Conservation (phyloP, 2,113 vertebrate genomes). For the Pionites leucogaster region DNA sequence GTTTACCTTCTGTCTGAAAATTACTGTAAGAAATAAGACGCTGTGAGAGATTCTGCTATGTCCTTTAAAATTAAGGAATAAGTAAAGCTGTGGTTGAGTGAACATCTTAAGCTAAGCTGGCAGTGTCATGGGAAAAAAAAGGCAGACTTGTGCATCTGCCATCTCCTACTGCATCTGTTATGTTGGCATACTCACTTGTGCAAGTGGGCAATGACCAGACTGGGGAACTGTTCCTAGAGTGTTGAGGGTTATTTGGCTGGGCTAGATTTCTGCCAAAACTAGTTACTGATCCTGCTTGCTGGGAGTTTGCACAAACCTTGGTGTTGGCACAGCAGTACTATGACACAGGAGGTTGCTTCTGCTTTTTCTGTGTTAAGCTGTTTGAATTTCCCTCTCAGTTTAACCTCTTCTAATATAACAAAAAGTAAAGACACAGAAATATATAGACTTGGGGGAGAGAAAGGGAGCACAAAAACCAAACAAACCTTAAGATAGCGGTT, state of each 20-base stretch:
- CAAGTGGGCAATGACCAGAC: neutral
- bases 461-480: neutral
- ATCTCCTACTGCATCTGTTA: neutral
- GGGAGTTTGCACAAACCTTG: neutral
- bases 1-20: neutral
- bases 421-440: neutral
- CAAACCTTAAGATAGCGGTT: neutral
- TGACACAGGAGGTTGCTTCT: neutral
- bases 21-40: neutral
- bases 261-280: neutral
- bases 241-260: neutral
- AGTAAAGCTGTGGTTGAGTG: neutral
- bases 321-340: neutral
- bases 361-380: neutral
- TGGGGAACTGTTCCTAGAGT: neutral
- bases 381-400: neutral
- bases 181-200: neutral
- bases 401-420: neutral
- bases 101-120: neutral
- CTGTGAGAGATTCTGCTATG: neutral
- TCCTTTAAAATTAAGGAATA: neutral
- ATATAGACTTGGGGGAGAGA: neutral
- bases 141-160: neutral
- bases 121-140: neutral
- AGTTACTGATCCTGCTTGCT: neutral